Conservation (phyloP, 2,888 invertebrate genomes). For the Lepeophtheirus nordmannii region DNA sequence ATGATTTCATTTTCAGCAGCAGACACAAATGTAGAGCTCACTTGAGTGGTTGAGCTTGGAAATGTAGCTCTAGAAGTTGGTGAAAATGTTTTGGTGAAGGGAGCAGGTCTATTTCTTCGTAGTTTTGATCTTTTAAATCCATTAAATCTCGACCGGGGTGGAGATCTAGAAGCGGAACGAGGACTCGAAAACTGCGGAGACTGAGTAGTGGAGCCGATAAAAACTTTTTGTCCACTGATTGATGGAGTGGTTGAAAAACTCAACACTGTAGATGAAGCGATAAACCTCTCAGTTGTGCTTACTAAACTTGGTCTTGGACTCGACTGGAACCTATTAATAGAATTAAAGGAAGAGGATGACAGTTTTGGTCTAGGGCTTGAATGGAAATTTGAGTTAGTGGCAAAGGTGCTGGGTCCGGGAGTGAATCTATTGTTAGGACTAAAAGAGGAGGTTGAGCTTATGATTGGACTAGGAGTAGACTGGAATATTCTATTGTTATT, state of each 20-base stretch:
- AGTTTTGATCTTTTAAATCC: background rate
- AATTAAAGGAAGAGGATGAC: no score
- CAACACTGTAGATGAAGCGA: background rate
- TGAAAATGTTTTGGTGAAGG: background rate
- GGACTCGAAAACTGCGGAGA: background rate
- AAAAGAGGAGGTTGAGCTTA: background rate
- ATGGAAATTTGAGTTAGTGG: no score
- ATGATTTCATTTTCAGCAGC: no score
- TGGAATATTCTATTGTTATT: background rate
- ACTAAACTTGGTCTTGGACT: no score
- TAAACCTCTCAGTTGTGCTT: background rate
- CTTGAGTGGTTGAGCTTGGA: background rate
- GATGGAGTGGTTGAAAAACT: background rate
- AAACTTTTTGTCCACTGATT: background rate
- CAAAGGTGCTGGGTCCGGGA: no score
- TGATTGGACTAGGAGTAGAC: background rate
- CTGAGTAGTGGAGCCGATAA: background rate
- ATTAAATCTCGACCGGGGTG: background rate
- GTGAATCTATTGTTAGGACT: no score
- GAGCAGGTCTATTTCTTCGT: background rate
- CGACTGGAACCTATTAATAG: no score
- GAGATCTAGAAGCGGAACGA: no score
- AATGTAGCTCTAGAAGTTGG: background rate
- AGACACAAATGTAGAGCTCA: no score
- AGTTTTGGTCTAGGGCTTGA: no score